Evolutionary conservation across 2,888 invertebrate species (phyloP).

Genomic region (Biston betularia): DNA sequence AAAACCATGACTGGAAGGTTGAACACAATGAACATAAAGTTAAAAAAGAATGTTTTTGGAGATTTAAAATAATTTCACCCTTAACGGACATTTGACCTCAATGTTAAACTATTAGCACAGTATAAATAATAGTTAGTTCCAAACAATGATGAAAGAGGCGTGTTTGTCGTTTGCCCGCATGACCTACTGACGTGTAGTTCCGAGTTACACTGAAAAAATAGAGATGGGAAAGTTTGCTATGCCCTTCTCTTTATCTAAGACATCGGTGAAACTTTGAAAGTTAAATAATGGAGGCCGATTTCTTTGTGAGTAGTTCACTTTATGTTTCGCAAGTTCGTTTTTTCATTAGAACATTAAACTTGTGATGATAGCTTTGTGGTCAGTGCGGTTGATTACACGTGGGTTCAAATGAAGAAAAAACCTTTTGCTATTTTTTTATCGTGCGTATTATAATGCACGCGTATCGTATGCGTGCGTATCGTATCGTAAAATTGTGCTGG

Average conservation of each 20-base stretch:
- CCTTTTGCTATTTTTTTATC: too few relatives aligned
- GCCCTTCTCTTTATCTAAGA: slow-evolving; percentile 11
- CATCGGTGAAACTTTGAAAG: slow-evolving; percentile 6
- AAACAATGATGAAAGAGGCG: slow-evolving; percentile 1
- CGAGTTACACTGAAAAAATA: slow-evolving; percentile 17
- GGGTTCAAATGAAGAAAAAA: too few relatives aligned
- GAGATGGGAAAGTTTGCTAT: slow-evolving; percentile 5
- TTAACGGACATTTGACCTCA: slow-evolving; percentile 5
- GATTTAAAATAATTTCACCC: too few relatives aligned
- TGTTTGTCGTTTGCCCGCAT: slow-evolving; percentile 13
- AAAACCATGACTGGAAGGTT: too few relatives aligned
- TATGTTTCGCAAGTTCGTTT: background rate
- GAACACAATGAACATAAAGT: too few relatives aligned
- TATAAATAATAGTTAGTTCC: slow-evolving; percentile 8
- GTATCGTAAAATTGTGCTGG: too few relatives aligned
- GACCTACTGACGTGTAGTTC: slow-evolving; percentile 20
- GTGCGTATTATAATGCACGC: too few relatives aligned
- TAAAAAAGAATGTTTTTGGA: too few relatives aligned
- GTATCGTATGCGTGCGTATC: too few relatives aligned
- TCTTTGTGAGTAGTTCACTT: background rate
- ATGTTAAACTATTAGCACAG: slow-evolving; percentile 4
- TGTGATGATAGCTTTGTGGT: too few relatives aligned
- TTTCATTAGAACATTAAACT: too few relatives aligned
- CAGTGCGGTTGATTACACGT: too few relatives aligned
- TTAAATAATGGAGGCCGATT: slow-evolving; percentile 2